phyloP scores from a whole-genome alignment of 2,113 vertebrate species.

The Triplophysa tibetana region DNA sequence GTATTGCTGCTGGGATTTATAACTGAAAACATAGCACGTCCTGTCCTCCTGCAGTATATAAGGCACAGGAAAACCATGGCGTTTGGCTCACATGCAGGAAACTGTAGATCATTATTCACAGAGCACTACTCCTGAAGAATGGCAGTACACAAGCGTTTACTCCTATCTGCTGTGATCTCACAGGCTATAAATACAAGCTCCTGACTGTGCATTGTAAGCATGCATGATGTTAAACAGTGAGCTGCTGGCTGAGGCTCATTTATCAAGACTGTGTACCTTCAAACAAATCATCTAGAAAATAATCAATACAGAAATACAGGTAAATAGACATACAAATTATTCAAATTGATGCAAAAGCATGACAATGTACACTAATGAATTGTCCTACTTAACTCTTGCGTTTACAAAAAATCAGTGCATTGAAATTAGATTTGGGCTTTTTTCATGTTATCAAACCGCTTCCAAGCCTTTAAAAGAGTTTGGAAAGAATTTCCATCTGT shows the following conservation, averaged over 20 bases:
- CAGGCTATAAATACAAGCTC: neutral
- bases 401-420: too few relatives aligned
- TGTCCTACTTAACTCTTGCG: too few relatives aligned
- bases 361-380: neutral
- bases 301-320: too few relatives aligned
- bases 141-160: conserved; percentile 2
- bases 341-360: too few relatives aligned
- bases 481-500: too few relatives aligned
- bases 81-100: neutral
- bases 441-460: too few relatives aligned
- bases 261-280: neutral
- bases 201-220: conserved; percentile 14
- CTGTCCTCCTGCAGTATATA: neutral
- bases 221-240: conserved; percentile 11
- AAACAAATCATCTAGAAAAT: neutral
- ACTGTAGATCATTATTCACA: conserved; percentile 26
- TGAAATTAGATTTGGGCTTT: too few relatives aligned
- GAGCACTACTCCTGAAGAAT: neutral
- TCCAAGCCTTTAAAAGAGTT: too few relatives aligned
- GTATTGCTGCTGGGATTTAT: neutral
- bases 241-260: neutral
- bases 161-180: conserved; percentile 1
- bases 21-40: neutral
- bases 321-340: too few relatives aligned
- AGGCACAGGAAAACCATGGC: neutral